These are phyloP conservation scores for Drosophila santomea DNA, from an alignment of 1,140 invertebrate genomes.

Conservation along the genomic window DNA sequence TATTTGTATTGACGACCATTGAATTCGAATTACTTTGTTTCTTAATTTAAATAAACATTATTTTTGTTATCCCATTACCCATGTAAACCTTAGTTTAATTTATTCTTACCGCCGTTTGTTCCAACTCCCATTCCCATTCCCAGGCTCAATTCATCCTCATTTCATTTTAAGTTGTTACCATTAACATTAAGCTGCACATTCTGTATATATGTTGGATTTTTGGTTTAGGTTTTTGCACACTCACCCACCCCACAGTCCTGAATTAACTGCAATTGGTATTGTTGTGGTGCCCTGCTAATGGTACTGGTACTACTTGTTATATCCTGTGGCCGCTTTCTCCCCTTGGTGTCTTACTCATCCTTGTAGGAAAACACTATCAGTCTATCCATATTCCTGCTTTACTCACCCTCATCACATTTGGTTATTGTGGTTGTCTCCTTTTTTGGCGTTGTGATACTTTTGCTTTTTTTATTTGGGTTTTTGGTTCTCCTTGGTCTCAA, in stretches of 20 bases:
- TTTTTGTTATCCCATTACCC: constrained; percentile 45
- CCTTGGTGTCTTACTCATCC: background rate
- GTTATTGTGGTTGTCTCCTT: constrained; percentile 1
- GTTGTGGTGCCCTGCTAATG: background rate
- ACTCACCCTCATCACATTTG: constrained; percentile 2
- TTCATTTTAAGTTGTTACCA: background rate
- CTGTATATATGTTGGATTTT: constrained; percentile 11
- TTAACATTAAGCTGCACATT: constrained; percentile 1
- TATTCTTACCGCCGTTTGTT: constrained; percentile 26
- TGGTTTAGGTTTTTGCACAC: constrained; percentile 5
- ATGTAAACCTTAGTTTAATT: constrained; percentile 65
- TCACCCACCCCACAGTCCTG: constrained; percentile 5
- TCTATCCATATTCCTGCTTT: constrained; percentile 3
- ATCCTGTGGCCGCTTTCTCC: background rate
- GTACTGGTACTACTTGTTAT: constrained; percentile 3
- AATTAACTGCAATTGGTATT: constrained; percentile 17
- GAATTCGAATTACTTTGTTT: constrained; percentile 19
- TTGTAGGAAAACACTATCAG: background rate
- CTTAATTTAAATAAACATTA: constrained; percentile 41
- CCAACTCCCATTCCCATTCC: background rate
- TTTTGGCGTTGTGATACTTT: constrained; percentile 5
- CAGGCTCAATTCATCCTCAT: background rate
- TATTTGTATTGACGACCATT: constrained; percentile 15
- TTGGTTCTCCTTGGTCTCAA: constrained; percentile 40
- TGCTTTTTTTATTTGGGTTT: constrained; percentile 19